These are phyloP conservation scores for Bombus pascuorum DNA, from an alignment of 1,140 invertebrate genomes.

Conservation along the genomic window DNA sequence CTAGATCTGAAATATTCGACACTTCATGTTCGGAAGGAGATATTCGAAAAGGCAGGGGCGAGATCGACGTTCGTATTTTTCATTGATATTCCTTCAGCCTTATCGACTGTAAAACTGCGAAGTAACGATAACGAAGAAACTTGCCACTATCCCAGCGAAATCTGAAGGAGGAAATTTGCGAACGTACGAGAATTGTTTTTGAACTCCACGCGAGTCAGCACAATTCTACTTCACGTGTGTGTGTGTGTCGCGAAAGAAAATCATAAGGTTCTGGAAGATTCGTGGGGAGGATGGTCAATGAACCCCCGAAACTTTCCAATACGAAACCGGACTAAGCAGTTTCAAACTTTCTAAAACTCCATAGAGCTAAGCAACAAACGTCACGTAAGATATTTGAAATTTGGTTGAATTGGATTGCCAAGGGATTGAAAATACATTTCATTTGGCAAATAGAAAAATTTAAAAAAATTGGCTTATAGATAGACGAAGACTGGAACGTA, in stretches of 20 bases:
- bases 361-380: not conserved
- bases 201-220: not conserved
- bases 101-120: not conserved
- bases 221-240: not conserved
- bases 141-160: not conserved
- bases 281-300: constrained; percentile 15
- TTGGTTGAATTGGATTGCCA: not conserved
- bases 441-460: not conserved
- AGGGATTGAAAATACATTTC: not conserved
- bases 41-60: too few relatives aligned
- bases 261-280: constrained; percentile 52
- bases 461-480: not conserved
- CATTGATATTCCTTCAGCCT: not conserved
- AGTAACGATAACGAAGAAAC: not conserved
- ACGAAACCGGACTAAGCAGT: constrained; percentile 3
- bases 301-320: constrained; percentile 49
- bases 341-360: constrained; percentile 43
- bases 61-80: not conserved
- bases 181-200: not conserved
- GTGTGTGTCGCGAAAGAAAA: not conserved
- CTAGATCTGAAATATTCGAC: too few relatives aligned
- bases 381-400: not conserved
- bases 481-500: not conserved
- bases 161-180: not conserved
- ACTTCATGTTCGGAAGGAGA: not conserved